Evolutionary conservation across 2,113 vertebrate genomes (phyloP).

Genomic region (Apeltes quadracus): DNA sequence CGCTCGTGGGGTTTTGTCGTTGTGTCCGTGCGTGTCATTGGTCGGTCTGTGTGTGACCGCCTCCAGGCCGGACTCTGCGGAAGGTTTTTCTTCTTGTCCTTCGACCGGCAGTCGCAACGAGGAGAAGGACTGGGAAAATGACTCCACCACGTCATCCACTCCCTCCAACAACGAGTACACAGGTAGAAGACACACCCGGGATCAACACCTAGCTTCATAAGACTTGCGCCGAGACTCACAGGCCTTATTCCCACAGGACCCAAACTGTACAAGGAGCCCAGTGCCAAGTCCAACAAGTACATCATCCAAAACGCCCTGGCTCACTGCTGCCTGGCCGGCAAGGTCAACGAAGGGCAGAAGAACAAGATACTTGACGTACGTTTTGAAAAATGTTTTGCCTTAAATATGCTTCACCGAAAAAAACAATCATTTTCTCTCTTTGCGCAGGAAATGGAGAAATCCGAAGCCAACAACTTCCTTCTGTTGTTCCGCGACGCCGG

Average conservation of each 20-base stretch:
- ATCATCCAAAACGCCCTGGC: conserved; percentile 97
- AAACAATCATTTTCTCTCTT: not conserved
- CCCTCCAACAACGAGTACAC: conserved; percentile 97
- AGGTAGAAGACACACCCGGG: conserved; percentile 74
- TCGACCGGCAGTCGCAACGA: conserved; percentile 90
- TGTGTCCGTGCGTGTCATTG: conserved; percentile 25
- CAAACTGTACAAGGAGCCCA: conserved; percentile 98
- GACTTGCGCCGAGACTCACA: not conserved
- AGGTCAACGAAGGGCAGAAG: conserved; percentile 98
- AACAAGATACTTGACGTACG: conserved; percentile 97
- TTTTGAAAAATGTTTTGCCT: not conserved
- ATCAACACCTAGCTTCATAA: not conserved
- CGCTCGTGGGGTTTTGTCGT: not conserved
- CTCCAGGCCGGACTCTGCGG: conserved; percentile 92
- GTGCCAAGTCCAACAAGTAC: conserved; percentile 98
- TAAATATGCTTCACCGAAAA: not conserved
- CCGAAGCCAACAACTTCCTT: conserved; percentile 94
- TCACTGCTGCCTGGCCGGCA: conserved; percentile 97
- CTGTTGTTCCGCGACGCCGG: conserved; percentile 96
- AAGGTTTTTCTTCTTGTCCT: conserved; percentile 91
- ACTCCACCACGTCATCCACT: conserved; percentile 94
- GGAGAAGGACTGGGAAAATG: conserved; percentile 98
- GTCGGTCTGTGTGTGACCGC: conserved; percentile 38
- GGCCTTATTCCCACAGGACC: conserved; percentile 82
- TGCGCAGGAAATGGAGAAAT: conserved; percentile 97